A percentile compares a stretch with the other conserved stretches of the same genome.
Evolutionary conservation across 1,140 invertebrate species (phyloP).

Genomic region (Popillia japonica): DNA sequence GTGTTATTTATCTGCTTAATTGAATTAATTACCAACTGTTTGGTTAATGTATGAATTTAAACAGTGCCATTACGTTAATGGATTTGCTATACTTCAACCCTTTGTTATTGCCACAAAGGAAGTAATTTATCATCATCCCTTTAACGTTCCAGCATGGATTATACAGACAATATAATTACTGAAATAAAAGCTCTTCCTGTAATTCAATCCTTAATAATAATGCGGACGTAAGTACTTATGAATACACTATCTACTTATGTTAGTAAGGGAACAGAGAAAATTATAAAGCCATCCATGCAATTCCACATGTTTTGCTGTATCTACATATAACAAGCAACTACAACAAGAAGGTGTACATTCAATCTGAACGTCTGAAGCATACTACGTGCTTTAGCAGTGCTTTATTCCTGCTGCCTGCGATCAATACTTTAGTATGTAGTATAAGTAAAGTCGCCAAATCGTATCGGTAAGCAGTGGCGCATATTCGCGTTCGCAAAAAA

Average conservation of each 20-base stretch:
- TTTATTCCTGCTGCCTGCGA: no score
- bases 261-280: not conserved
- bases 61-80: slow-evolving; percentile 18
- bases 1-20: slow-evolving; percentile 30
- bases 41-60: slow-evolving; percentile 28
- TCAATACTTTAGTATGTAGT: no score
- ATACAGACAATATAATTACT: slow-evolving; percentile 13
- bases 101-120: slow-evolving; percentile 1
- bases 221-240: not conserved
- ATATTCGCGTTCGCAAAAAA: no score
- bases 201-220: slow-evolving; percentile 8
- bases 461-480: no score
- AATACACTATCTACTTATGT: not conserved
- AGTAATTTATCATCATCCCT: slow-evolving; percentile 24
- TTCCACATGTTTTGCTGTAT: no score
- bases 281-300: no score
- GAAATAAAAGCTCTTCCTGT: slow-evolving; percentile 33
- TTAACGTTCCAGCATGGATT: slow-evolving; percentile 3
- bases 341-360: no score
- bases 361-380: no score
- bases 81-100: slow-evolving; percentile 29
- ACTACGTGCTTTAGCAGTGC: no score
- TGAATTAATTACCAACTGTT: slow-evolving; percentile 29
- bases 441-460: no score
- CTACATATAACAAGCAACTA: no score